A percentile compares a stretch with the other conserved stretches of the same genome.
Evolutionary conservation across 2,797 vertebrate genomes (phyloP).

Genomic region (Heteromormyrus szaboi): DNA sequence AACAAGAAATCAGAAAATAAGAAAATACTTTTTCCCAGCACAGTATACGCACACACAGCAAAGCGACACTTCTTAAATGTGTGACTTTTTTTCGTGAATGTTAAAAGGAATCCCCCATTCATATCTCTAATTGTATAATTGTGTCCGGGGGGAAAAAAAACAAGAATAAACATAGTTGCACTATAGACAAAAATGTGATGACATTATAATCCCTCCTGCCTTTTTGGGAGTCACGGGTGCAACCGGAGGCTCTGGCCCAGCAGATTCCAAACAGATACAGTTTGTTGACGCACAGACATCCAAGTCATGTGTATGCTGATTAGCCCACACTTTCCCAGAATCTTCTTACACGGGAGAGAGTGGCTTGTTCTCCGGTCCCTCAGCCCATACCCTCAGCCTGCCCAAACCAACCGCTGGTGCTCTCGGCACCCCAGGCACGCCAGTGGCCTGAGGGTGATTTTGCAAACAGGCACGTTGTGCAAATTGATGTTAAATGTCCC

Average conservation of each 20-base stretch:
- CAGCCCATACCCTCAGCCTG: background rate
- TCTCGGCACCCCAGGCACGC: background rate
- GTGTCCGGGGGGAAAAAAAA: background rate
- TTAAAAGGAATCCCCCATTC: background rate
- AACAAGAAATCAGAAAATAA: background rate
- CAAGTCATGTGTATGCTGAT: background rate
- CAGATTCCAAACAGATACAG: background rate
- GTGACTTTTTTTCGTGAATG: background rate
- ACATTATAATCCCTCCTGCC: background rate
- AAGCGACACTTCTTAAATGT: background rate
- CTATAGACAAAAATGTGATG: background rate
- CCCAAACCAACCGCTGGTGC: background rate
- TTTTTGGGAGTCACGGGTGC: background rate
- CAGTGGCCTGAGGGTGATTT: conserved; percentile 30
- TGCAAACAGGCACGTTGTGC: conserved; percentile 30
- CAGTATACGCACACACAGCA: background rate
- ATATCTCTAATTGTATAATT: background rate
- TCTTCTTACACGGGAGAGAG: background rate
- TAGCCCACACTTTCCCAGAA: background rate
- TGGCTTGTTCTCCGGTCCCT: background rate
- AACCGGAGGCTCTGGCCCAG: background rate
- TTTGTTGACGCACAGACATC: background rate
- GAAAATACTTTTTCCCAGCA: background rate
- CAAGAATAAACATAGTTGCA: background rate
- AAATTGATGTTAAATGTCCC: conserved; percentile 47